Evolutionary conservation across 2,113 vertebrate genomes (phyloP).

Genomic region (Brachionichthys hirsutus): DNA sequence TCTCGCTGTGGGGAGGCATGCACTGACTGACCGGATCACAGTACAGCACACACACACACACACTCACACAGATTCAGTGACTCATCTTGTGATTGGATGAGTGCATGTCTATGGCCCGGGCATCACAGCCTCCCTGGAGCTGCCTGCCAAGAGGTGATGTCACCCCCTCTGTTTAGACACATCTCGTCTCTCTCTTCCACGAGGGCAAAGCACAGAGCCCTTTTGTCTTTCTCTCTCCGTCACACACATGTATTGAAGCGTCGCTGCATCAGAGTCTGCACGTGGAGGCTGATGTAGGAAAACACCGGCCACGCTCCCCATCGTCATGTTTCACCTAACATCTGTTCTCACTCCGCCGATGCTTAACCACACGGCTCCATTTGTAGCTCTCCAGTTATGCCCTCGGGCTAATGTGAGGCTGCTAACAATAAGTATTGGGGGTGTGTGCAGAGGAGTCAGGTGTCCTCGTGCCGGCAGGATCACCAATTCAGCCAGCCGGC

Average conservation of each 20-base stretch:
- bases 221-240: constrained; percentile 25
- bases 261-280: not conserved
- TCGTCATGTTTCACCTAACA: not conserved
- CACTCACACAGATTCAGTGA: constrained; percentile 23
- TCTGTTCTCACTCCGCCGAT: not conserved
- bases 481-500: not conserved
- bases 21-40: constrained; percentile 54
- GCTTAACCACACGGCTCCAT: not conserved
- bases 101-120: constrained; percentile 36
- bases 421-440: not conserved
- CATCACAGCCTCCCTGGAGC: constrained; percentile 54
- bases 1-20: constrained; percentile 49
- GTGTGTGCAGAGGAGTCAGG: not conserved
- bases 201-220: constrained; percentile 44
- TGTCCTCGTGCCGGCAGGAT: constrained; percentile 5
- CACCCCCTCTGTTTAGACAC: constrained; percentile 61
- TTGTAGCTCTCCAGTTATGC: not conserved
- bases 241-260: constrained; percentile 1
- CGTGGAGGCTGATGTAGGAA: not conserved
- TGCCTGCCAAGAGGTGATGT: constrained; percentile 66
- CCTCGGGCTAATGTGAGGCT: constrained; percentile 10
- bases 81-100: constrained; percentile 53
- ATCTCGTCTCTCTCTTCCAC: constrained; percentile 56
- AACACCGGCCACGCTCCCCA: not conserved
- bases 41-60: constrained; percentile 10